Base-by-base conservation (phyloP, 2,113 vertebrate species). In the Spheniscus mendiculus region DNA sequence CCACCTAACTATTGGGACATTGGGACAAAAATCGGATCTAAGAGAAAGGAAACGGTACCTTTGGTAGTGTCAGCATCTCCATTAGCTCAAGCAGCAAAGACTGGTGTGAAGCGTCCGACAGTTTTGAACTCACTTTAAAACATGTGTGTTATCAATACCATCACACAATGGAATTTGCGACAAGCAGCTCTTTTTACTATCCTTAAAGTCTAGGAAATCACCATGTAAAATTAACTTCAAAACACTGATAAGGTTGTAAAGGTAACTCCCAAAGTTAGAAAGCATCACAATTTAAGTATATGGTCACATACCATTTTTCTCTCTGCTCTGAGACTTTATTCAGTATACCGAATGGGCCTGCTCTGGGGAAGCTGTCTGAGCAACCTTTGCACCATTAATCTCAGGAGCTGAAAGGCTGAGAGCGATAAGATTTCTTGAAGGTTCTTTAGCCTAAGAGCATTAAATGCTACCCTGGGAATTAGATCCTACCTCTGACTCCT, bases 381-480 rank as follows among this genome's bases (percentile, higher is more conserved):
- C 22, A 90, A 36, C 4, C 32, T 73, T 21, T 52, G 34, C 17
- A 87, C 8, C 76, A 40, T 58, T 42, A 42, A 40, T n/a, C 72
- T 78, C 76, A 89, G 19, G n/a, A 79, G 69, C 15, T 74, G 58
- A 81, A 90, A 74, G 59, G 81, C 50, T 91, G 38, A 91, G n/a
- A 76, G 45, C 2, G 2, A 1, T 95, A 95, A 96, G 93, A 95
- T 84, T 95, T 89, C 72, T 81, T 78, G 62, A 56, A 36, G n/a
- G 80, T 63, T 73, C 72, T 96, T 92, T 71, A 71, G 16, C n/a
- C 87, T 94, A 91, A 92, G 86, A 96, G 69, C 42, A 94, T 95
- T 91, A 94, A 97, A 96, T 30, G 55, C 13, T 10, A 87, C 83
- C 83, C 67, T 1, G 1, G 59, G 55, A 87, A 91, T 87, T 66